These are phyloP conservation scores for Scaptomyza reducta DNA, from an alignment of 2,888 invertebrate genomes.

Conservation along the genomic window DNA sequence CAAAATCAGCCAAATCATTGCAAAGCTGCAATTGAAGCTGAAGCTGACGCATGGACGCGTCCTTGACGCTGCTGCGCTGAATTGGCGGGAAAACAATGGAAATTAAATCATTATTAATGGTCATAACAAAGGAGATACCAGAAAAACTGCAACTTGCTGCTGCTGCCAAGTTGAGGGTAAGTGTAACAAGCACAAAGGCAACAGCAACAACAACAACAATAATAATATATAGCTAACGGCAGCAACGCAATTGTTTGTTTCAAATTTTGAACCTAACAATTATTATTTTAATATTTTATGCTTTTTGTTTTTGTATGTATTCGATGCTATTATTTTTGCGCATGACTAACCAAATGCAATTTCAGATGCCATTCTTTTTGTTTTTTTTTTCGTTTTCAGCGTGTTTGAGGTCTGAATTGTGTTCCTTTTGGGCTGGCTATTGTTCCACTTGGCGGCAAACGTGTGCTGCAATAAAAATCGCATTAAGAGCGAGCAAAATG, in stretches of 20 bases:
- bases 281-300: conserved; percentile 48
- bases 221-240: conserved; percentile 4
- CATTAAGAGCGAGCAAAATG: conserved; percentile 47
- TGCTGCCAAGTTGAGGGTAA: conserved; percentile 63
- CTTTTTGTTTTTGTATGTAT: conserved; percentile 13
- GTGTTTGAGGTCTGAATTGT: conserved; percentile 22
- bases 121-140: conserved; percentile 46
- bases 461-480: conserved; percentile 68
- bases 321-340: conserved; percentile 63
- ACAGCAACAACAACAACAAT: conserved; percentile 1
- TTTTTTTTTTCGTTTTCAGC: conserved; percentile 35
- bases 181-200: conserved; percentile 59
- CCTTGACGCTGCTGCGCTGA: conserved; percentile 57
- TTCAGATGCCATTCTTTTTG: conserved; percentile 73
- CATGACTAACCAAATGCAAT: conserved; percentile 81
- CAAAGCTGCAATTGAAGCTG: conserved; percentile 5
- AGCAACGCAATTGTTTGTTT: conserved; percentile 39
- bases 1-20: conserved; percentile 57
- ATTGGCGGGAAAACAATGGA: conserved; percentile 67
- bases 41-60: conserved; percentile 52
- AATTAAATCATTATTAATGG: conserved; percentile 74
- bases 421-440: conserved; percentile 47
- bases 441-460: conserved; percentile 58
- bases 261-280: conserved; percentile 50
- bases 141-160: conserved; percentile 42